Percentiles rank a stretch among this genome's conserved stretches.
Evolutionary conservation across 1,140 invertebrate species (phyloP).

Genomic region (Tribolium castaneum): DNA sequence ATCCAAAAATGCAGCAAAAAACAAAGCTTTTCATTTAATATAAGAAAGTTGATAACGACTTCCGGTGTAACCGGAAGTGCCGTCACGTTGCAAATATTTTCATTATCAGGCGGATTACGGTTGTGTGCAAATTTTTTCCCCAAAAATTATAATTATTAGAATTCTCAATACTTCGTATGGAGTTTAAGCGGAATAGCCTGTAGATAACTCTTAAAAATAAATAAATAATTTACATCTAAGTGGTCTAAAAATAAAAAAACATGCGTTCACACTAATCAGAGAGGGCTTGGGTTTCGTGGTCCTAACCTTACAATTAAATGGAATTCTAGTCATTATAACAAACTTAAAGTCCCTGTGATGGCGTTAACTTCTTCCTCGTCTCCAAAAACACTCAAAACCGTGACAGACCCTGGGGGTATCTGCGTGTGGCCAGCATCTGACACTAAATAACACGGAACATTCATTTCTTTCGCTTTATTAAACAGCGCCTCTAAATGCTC

Average conservation of each 20-base stretch:
- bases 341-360: slow-evolving; percentile 65
- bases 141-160: too few relatives aligned
- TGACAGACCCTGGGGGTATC: slow-evolving; percentile 66
- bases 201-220: neutral
- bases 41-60: too few relatives aligned
- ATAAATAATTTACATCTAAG: neutral
- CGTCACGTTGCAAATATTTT: too few relatives aligned
- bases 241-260: neutral
- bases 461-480: slow-evolving; percentile 65
- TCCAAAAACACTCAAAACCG: slow-evolving; percentile 68
- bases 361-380: slow-evolving; percentile 64
- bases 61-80: too few relatives aligned
- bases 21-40: too few relatives aligned
- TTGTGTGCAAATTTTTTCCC: too few relatives aligned
- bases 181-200: too few relatives aligned
- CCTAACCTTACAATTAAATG: neutral
- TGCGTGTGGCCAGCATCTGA: slow-evolving; percentile 74
- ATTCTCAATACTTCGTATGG: too few relatives aligned
- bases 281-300: neutral
- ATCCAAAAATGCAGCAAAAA: too few relatives aligned
- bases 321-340: slow-evolving; percentile 60
- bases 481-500: slow-evolving; percentile 68
- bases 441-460: slow-evolving; percentile 70
- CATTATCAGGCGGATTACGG: too few relatives aligned
- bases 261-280: neutral